Conservation (phyloP, 2,797 vertebrate genomes). For the Orestias chungarensis region DNA sequence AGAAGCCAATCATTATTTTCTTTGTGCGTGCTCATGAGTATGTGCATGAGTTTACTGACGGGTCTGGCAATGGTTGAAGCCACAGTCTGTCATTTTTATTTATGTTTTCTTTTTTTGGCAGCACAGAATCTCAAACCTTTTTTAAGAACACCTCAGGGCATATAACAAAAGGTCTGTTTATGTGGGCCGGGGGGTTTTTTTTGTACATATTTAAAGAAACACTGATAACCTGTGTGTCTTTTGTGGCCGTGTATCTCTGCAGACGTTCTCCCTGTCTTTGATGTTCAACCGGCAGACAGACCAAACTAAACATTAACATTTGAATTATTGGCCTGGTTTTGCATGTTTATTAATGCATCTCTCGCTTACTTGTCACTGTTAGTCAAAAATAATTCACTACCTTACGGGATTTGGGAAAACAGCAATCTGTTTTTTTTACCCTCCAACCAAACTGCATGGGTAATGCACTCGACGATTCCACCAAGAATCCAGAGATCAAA, state of each 20-base stretch:
- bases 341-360: slow-evolving; percentile 43
- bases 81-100: slow-evolving; percentile 47
- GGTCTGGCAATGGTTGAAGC: slow-evolving; percentile 30
- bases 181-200: not conserved
- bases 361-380: slow-evolving; percentile 34
- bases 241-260: slow-evolving; percentile 7
- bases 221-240: slow-evolving; percentile 3
- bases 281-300: slow-evolving; percentile 4
- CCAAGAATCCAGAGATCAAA: slow-evolving; percentile 67
- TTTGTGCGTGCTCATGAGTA: slow-evolving; percentile 34
- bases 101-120: slow-evolving; percentile 25
- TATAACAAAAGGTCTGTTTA: slow-evolving; percentile 38
- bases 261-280: slow-evolving; percentile 19
- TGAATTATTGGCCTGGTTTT: slow-evolving; percentile 12
- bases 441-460: slow-evolving; percentile 31
- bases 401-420: slow-evolving; percentile 50
- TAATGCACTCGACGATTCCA: slow-evolving; percentile 55
- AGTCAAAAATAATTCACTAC: slow-evolving; percentile 23
- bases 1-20: slow-evolving; percentile 53
- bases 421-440: slow-evolving; percentile 27
- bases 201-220: slow-evolving; percentile 16
- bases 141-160: slow-evolving; percentile 58
- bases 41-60: slow-evolving; percentile 25
- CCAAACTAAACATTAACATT: slow-evolving; percentile 21
- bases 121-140: slow-evolving; percentile 50